Conservation (phyloP, 2,888 invertebrate species). For the Monopis laevigella region DNA sequence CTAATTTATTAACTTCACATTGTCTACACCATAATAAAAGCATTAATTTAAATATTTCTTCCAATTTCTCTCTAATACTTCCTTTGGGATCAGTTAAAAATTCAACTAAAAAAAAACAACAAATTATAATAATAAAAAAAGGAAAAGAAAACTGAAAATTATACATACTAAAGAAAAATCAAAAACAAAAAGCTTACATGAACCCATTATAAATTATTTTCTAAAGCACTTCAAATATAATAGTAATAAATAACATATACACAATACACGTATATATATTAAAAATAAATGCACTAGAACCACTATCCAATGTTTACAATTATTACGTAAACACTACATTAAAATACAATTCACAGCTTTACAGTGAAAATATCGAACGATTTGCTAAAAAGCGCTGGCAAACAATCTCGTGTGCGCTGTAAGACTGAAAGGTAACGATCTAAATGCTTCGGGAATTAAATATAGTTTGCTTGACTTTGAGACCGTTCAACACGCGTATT, state of each 20-base stretch:
- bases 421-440: slow-evolving; percentile 54
- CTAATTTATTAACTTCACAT: slow-evolving; percentile 72
- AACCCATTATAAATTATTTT: slow-evolving; percentile 11
- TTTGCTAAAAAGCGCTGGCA: too few relatives aligned
- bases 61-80: slow-evolving; percentile 68
- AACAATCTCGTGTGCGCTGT: slow-evolving; percentile 44
- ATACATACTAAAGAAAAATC: slow-evolving; percentile 1
- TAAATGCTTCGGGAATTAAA: slow-evolving; percentile 47
- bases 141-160: slow-evolving; percentile 9
- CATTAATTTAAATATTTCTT: slow-evolving; percentile 84
- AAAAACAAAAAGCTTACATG: slow-evolving; percentile 14
- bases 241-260: too few relatives aligned
- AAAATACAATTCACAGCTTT: too few relatives aligned
- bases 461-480: slow-evolving; percentile 39
- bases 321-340: too few relatives aligned
- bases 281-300: too few relatives aligned
- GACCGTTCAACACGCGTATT: slow-evolving; percentile 28
- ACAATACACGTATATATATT: too few relatives aligned
- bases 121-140: slow-evolving; percentile 17
- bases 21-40: slow-evolving; percentile 84
- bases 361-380: too few relatives aligned
- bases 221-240: too few relatives aligned
- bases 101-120: slow-evolving; percentile 42
- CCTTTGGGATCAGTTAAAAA: slow-evolving; percentile 42
- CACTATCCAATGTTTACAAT: too few relatives aligned